Conservation (phyloP, 2,888 invertebrate species). For the Sinohyriopsis cumingii region DNA sequence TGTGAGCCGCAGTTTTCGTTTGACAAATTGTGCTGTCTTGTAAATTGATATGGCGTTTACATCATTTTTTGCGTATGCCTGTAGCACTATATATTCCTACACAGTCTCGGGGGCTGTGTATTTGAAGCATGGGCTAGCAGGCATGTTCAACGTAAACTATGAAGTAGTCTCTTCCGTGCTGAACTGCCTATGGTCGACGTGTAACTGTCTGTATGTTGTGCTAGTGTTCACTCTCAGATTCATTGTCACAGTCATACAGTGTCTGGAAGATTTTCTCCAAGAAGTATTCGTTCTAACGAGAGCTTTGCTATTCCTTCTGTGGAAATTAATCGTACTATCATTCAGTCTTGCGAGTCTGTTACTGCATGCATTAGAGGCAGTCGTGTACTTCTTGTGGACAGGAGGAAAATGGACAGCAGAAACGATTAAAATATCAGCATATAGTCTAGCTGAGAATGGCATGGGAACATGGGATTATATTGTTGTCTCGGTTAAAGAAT, state of each 20-base stretch:
- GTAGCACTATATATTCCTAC: too few species aligned
- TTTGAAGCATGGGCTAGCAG: too few species aligned
- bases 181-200: conserved; percentile 13
- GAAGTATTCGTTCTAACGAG: conserved; percentile 34
- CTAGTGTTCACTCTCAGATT: conserved; percentile 16
- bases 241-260: conserved; percentile 20
- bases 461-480: conserved; percentile 35
- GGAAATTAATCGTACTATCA: conserved; percentile 41
- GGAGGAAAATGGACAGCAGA: conserved; percentile 40
- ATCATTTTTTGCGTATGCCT: too few species aligned
- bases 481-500: conserved; percentile 24
- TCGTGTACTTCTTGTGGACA: conserved; percentile 35
- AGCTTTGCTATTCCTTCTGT: conserved; percentile 35
- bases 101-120: too few species aligned
- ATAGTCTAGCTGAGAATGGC: conserved; percentile 29
- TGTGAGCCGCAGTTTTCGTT: too few species aligned
- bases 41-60: too few species aligned
- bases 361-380: conserved; percentile 32
- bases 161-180: conserved; percentile 21
- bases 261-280: conserved; percentile 33
- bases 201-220: conserved; percentile 12
- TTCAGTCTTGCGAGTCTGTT: conserved; percentile 31
- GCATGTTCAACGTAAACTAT: conserved; percentile 20
- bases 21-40: too few species aligned
- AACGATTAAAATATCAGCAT: conserved; percentile 28